A percentile compares a stretch with the other conserved stretches of the same genome.
phyloP scores from a whole-genome alignment of 2,113 vertebrate species.

The Canis aureus region DNA sequence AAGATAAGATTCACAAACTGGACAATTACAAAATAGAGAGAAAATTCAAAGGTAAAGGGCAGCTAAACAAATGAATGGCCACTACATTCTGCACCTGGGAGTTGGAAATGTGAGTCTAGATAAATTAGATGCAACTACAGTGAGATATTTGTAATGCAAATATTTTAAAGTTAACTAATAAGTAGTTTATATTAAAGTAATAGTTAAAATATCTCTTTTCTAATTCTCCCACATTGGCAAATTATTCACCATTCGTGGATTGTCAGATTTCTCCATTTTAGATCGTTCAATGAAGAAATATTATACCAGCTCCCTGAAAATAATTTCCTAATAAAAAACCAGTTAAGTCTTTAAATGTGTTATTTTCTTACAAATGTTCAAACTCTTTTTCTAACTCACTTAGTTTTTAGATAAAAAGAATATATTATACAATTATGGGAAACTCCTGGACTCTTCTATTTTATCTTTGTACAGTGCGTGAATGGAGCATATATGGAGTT shows the following conservation, averaged over 20 bases:
- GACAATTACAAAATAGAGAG: neutral
- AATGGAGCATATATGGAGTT: neutral
- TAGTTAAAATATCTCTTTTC: conserved; percentile 49
- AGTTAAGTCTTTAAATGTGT: conserved; percentile 70
- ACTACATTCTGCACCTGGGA: neutral
- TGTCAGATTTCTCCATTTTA: conserved; percentile 59
- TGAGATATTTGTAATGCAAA: conserved; percentile 24
- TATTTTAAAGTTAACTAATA: conserved; percentile 52
- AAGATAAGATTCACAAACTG: neutral
- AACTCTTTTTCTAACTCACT: conserved; percentile 54
- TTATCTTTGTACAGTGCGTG: conserved; percentile 21
- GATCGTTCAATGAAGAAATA: conserved; percentile 59
- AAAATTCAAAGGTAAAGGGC: neutral
- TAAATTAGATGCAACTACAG: neutral
- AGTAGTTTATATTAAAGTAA: conserved; percentile 53
- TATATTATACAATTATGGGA: conserved; percentile 63
- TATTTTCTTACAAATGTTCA: conserved; percentile 62
- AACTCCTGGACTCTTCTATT: conserved; percentile 35
- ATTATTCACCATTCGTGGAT: conserved; percentile 49
- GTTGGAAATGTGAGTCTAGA: neutral
- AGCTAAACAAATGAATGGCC: neutral
- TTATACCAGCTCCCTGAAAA: conserved; percentile 53
- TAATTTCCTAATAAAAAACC: conserved; percentile 69
- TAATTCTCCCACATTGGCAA: conserved; percentile 56
- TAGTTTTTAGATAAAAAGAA: conserved; percentile 66